A percentile compares a stretch with the other conserved stretches of the same genome.
Conservation (phyloP, 1,140 invertebrate genomes). For the Listronotus oregonensis region DNA sequence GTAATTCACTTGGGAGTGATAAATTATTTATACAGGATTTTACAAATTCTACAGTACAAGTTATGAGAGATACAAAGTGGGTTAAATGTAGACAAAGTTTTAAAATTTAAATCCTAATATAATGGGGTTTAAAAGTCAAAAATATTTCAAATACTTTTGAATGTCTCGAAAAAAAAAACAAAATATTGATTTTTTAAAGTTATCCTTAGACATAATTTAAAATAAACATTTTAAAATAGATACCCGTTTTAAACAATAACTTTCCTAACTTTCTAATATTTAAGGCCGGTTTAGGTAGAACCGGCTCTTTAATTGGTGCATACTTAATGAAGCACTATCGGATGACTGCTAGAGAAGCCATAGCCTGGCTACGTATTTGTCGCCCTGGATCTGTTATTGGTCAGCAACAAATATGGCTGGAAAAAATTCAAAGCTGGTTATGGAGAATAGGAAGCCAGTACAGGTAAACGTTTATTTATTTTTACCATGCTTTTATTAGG, state of each 20-base stretch:
- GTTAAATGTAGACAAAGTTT: too few species aligned
- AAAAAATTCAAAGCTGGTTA: constrained; percentile 61
- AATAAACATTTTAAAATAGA: too few species aligned
- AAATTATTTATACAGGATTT: too few species aligned
- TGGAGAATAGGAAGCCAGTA: constrained; percentile 58
- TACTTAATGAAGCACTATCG: constrained; percentile 85
- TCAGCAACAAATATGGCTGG: constrained; percentile 79
- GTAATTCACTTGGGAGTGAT: too few species aligned
- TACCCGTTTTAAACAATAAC: background rate
- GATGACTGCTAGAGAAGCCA: constrained; percentile 80
- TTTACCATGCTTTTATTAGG: background rate
- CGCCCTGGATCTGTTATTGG: constrained; percentile 84
- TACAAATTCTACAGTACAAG: too few species aligned
- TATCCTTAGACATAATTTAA: too few species aligned
- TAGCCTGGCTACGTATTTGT: constrained; percentile 83
- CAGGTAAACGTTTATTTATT: constrained; percentile 47
- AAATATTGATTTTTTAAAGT: too few species aligned
- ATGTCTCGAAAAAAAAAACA: too few species aligned
- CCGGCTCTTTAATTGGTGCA: constrained; percentile 80
- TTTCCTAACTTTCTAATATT: background rate
- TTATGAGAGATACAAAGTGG: too few species aligned
- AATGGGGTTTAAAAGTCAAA: too few species aligned
- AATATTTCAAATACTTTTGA: too few species aligned
- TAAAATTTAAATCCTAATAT: too few species aligned
- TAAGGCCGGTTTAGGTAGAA: constrained; percentile 80